Evolutionary conservation across 2,113 vertebrate species (phyloP), one percentile per base, ranked within the genome.

Genomic region (Poecilia latipinna): DNA sequence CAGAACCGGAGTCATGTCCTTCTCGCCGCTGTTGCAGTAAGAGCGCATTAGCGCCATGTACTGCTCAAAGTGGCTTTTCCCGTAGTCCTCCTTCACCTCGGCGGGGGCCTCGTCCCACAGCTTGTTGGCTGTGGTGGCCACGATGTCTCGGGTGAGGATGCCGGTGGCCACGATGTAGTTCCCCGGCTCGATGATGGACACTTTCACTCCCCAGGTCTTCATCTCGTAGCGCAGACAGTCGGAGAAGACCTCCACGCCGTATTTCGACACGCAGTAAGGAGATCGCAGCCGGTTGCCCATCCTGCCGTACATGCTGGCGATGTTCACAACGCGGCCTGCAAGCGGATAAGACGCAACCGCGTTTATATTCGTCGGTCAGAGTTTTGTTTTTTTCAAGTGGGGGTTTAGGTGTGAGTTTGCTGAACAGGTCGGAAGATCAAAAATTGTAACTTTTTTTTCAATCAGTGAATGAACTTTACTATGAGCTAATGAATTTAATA

Each of bases 221-320:
- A 97, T 97, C 89, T 97, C 96, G 44, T 96, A 95, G 77, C 96
- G 84, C 8, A 97, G 94, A 91, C 97, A 97, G 85, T 96, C 96
- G 0, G 96, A 96, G 71, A 97, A 98, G 0, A 94, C 96, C 51
- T 96, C 94, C 72, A 97, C 89, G 7, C 94, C 96, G 1, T 93
- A 96, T 89, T 96, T 97, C n/a, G 96, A 96, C 26, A 98, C 2
- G 0, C 96, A 97, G 84, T 96, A 96, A 1, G 95, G 86, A 0
- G 96, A 97, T 11, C 95, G 94, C 82, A 94, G 79, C 0, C 90
- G 74, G 4, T 93, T 95, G 19, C 32, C 94, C 94, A 96, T 96
- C 70, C 95, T 86, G 0, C 95, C 96, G 31, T 95, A 88, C 92
- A 96, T 95, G 90, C 96, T 96, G 10, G 94, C 86, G 54, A 97